Evolutionary conservation across 2,113 vertebrate genomes (phyloP), one percentile per base, ranked within the genome.

Genomic region (Trachemys scripta): DNA sequence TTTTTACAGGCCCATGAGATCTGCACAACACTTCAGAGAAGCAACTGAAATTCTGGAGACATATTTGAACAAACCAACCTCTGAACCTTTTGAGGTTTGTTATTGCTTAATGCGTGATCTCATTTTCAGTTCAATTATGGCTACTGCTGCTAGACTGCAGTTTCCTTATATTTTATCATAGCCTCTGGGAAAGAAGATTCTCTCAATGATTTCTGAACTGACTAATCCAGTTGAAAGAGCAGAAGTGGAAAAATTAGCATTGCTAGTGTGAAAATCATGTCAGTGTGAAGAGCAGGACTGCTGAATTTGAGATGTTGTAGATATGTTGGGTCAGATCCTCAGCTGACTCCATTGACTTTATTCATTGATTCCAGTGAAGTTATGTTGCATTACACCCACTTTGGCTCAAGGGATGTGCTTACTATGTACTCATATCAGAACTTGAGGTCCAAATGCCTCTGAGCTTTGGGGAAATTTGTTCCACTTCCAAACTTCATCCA

Each of bases 401-500:
- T 17, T 42, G 14, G 25, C 25, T 31, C 54, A 29, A 1, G 14
- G 4, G 9, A 29, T 57, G 17, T 31, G 25, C 11, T 25, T 25
- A 56, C 49, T 22, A 81, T n/a, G 16, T 81, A 50, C 79, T 81
- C 31, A 35, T 81, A 53, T 53, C 31, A 81, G n/a, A 54, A 53
- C 53, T 57, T 57, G 38, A 29, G 5, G 38, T 17, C n/a, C n/a
- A 56, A 25, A 27, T 62, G 0, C 4, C 50, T 13, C 13, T 82
- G 31, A 90, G 45, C n/a, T 75, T 49, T 62, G 12, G 6, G 84
- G 11, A 85, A 42, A 50, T 22, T 50, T 3, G 53, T 20, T 78
- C 42, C 0, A 0, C 47, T 17, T 38, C 65, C 79, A n/a, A 88
- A 79, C 35, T 82, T 19, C 16, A 22, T 50, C 2, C 8, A 89